These are phyloP conservation scores for Nerophis lumbriciformis DNA, from an alignment of 2,113 vertebrate genomes.

Conservation along the genomic window DNA sequence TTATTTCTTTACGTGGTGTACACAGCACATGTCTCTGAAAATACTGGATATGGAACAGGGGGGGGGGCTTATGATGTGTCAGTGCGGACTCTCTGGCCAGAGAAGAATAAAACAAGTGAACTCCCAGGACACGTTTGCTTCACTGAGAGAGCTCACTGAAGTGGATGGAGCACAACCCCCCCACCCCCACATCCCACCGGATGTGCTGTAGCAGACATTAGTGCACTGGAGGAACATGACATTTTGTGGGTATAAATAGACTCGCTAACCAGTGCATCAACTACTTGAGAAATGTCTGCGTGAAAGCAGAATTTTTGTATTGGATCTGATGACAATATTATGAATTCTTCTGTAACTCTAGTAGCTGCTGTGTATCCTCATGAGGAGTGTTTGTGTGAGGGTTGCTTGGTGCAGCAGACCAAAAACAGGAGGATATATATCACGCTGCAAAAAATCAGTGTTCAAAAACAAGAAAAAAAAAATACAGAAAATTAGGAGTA, in stretches of 20 bases:
- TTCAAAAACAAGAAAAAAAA: no score
- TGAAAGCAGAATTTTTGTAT: no score
- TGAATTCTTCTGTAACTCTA: no score
- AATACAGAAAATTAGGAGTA: no score
- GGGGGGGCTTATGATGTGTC: neutral
- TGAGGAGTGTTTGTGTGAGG: no score
- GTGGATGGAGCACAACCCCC: neutral
- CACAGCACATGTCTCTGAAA: neutral
- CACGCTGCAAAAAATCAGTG: no score
- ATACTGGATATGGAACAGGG: neutral
- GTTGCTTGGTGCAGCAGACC: no score
- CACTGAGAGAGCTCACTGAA: neutral
- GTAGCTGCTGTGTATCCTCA: no score
- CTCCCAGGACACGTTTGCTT: neutral
- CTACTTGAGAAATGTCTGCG: no score
- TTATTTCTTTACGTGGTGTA: neutral
- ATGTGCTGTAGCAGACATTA: slow-evolving; percentile 6
- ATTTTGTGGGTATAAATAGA: neutral
- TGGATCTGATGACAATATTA: no score
- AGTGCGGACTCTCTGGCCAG: neutral
- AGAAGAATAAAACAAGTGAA: neutral
- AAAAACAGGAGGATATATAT: no score
- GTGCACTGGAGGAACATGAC: neutral
- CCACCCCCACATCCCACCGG: neutral
- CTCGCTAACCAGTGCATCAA: no score